These are phyloP conservation scores for Monochamus saltuarius DNA, from an alignment of 1,140 invertebrate genomes.

Conservation along the genomic window DNA sequence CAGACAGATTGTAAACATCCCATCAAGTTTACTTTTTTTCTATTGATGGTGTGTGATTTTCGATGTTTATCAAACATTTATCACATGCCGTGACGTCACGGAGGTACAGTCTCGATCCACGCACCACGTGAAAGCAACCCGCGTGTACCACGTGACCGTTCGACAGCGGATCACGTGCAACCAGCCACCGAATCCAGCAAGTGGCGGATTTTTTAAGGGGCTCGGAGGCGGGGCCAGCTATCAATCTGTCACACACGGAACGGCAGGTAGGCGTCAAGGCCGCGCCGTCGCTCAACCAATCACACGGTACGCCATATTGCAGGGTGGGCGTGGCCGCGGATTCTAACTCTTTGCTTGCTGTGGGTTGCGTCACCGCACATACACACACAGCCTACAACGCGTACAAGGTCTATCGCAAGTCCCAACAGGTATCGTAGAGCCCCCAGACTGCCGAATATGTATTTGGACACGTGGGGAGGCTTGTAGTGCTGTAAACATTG, in stretches of 20 bases:
- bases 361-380: slow-evolving; percentile 15
- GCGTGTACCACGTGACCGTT: slow-evolving; percentile 33
- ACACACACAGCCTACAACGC: not conserved
- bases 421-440: slow-evolving; percentile 5
- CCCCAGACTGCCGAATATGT: slow-evolving; percentile 1
- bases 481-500: slow-evolving; percentile 3
- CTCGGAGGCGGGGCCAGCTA: slow-evolving; percentile 37
- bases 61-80: slow-evolving; percentile 38
- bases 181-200: slow-evolving; percentile 41
- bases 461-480: slow-evolving; percentile 12
- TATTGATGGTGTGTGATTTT: slow-evolving; percentile 33
- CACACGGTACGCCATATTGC: slow-evolving; percentile 47
- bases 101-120: slow-evolving; percentile 13
- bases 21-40: slow-evolving; percentile 26
- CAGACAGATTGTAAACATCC: slow-evolving; percentile 37
- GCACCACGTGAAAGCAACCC: slow-evolving; percentile 29
- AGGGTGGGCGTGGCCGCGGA: slow-evolving; percentile 39
- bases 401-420: not conserved
- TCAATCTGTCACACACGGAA: slow-evolving; percentile 41
- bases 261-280: slow-evolving; percentile 45
- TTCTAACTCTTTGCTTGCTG: slow-evolving; percentile 32
- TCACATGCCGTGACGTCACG: slow-evolving; percentile 33
- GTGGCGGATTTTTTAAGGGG: slow-evolving; percentile 38
- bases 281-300: slow-evolving; percentile 44
- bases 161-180: slow-evolving; percentile 31